Evolutionary conservation across 1,140 invertebrate genomes (phyloP), one percentile per base, ranked within the genome.

Genomic region (Phymorhynchus buccinoides): DNA sequence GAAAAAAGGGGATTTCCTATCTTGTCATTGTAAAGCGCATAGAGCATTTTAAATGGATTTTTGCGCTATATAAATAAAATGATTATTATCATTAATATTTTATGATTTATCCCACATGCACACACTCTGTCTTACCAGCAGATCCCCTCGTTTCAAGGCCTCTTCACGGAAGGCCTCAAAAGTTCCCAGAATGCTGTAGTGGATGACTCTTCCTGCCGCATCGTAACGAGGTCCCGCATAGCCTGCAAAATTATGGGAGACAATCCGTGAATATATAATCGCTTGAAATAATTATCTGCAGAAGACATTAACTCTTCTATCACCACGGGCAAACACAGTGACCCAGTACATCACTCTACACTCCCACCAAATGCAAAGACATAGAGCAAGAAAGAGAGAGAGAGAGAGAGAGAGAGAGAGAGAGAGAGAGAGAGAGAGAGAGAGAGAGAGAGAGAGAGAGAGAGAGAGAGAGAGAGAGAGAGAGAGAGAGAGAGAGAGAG

Each of bases 121-220:
- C n/a, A n/a, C n/a, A n/a, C n/a, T n/a, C n/a, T n/a, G n/a, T 83
- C 86, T 85, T 83, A 92, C 91, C 84, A 90, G 80, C n/a, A 91
- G 80, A 39, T 92, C 90, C 73, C 92, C 92, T 73, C 87, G 85
- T 62, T 83, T 82, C 7, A 89, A 77, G 18, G 92, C 92, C 75
- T 90, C 90, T 48, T 85, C 86, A 79, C 89, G 89, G 87, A 89
- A 93, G 4, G 93, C 92, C n/a, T 92, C 91, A 62, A 91, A 91
- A 62, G 84, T 89, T 27, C 93, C 93, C 32, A 93, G 89, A 77
- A 93, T 91, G 84, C 93, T 93, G 86, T 93, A 88, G 6, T 90
- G 86, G 35, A 93, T 88, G 6, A 93, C 90, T 80, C 89, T 85
- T 1, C 93, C 93, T 75, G 88, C 80, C 14, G 52, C 18, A 71